Evolutionary conservation across 2,113 vertebrate species (phyloP).

Genomic region (Salvator merianae): DNA sequence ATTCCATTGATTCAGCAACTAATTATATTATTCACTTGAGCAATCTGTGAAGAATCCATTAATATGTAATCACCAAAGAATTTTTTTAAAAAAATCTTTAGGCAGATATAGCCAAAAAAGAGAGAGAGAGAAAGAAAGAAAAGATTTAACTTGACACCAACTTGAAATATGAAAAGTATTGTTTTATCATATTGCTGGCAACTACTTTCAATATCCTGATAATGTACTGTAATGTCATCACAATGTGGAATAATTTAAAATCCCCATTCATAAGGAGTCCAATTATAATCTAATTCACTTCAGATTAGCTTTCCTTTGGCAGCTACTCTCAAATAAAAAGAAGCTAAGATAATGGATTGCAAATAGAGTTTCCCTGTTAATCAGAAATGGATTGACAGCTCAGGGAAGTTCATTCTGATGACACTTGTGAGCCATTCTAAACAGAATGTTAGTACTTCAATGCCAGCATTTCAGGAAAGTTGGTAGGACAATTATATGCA

Average conservation of each 20-base stretch:
- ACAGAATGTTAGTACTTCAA: constrained; percentile 63
- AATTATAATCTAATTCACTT: constrained; percentile 78
- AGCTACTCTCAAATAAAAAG: constrained; percentile 72
- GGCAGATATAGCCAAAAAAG: neutral
- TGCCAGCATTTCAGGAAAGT: constrained; percentile 63
- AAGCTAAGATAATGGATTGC: constrained; percentile 71
- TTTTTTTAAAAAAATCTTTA: constrained; percentile 29
- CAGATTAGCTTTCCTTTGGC: constrained; percentile 77
- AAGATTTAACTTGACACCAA: constrained; percentile 27
- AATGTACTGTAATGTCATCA: constrained; percentile 52
- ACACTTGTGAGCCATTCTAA: constrained; percentile 70
- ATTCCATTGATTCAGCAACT: constrained; percentile 62
- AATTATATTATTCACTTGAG: constrained; percentile 45
- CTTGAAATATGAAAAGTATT: constrained; percentile 33
- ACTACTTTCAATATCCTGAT: constrained; percentile 60
- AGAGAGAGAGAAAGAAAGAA: constrained; percentile 1
- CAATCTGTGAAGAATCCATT: constrained; percentile 51
- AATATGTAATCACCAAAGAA: constrained; percentile 48
- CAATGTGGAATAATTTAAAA: constrained; percentile 74
- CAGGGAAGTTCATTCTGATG: constrained; percentile 70
- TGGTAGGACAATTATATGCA: neutral
- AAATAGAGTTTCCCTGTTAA: constrained; percentile 74
- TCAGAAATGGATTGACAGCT: constrained; percentile 73
- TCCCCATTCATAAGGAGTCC: constrained; percentile 67
- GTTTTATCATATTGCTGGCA: constrained; percentile 34